These are phyloP conservation scores for Sebastes cheni DNA, from an alignment of 2,797 vertebrate genomes.

Conservation along the genomic window DNA sequence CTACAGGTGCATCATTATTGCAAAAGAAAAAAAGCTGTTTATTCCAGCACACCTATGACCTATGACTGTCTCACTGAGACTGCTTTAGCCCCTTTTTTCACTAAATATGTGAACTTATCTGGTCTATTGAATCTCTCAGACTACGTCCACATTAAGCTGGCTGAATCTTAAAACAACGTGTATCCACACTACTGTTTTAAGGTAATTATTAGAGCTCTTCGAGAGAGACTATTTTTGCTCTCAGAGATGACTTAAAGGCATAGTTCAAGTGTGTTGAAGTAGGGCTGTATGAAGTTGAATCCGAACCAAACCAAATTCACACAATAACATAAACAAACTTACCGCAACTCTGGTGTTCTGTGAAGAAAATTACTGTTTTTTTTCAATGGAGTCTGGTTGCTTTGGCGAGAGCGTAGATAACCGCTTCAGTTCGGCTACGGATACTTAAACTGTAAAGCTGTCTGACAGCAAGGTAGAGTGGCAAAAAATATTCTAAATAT, in stretches of 20 bases:
- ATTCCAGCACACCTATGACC: neutral
- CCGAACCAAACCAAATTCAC: too few species aligned
- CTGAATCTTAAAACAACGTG: neutral
- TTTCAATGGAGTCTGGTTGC: too few species aligned
- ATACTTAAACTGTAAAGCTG: too few species aligned
- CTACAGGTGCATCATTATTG: conserved; percentile 46
- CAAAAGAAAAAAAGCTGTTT: neutral
- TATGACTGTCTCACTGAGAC: neutral
- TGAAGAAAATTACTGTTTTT: too few species aligned
- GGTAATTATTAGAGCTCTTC: neutral
- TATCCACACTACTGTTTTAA: neutral
- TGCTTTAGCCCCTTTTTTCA: neutral
- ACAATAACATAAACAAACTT: too few species aligned
- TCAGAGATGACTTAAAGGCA: neutral
- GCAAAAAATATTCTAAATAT: too few species aligned
- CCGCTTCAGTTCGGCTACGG: too few species aligned
- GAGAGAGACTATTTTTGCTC: neutral
- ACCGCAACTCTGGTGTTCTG: too few species aligned
- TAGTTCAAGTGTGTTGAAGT: too few species aligned
- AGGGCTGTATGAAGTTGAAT: too few species aligned
- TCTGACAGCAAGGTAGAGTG: too few species aligned
- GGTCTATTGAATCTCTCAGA: neutral
- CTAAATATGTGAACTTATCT: neutral
- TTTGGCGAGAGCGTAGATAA: too few species aligned
- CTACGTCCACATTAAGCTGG: neutral